Conservation (phyloP, 2,888 invertebrate genomes). For the Tineola bisselliella region DNA sequence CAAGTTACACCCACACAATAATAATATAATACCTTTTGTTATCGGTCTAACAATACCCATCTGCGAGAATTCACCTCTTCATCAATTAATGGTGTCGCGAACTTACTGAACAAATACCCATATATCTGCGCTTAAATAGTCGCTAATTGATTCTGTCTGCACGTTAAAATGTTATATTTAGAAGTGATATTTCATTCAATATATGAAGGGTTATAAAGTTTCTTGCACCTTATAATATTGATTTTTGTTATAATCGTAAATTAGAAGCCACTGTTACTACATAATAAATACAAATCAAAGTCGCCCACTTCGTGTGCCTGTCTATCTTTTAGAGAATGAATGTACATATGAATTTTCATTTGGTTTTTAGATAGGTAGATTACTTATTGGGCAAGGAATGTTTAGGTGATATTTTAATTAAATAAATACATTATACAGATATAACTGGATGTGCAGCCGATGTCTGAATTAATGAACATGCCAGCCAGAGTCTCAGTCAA, state of each 20-base stretch:
- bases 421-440: too few relatives aligned
- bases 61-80: not conserved
- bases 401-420: too few relatives aligned
- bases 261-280: not conserved
- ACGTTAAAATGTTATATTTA: not conserved
- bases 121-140: not conserved
- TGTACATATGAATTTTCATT: too few relatives aligned
- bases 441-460: too few relatives aligned
- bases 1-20: not conserved
- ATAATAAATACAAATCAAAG: too few relatives aligned
- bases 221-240: not conserved
- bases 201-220: not conserved
- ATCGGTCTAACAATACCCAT: not conserved
- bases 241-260: not conserved
- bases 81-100: not conserved
- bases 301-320: too few relatives aligned
- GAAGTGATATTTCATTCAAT: not conserved
- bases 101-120: not conserved
- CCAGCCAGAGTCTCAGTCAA: too few relatives aligned
- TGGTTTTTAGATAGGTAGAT: too few relatives aligned
- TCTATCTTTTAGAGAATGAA: too few relatives aligned
- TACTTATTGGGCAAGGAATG: too few relatives aligned
- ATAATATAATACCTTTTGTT: not conserved
- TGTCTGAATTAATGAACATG: too few relatives aligned
- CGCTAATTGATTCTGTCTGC: constrained; percentile 1